phyloP scores from a whole-genome alignment of 2,113 vertebrate genomes.

The Megaleporinus macrocephalus region DNA sequence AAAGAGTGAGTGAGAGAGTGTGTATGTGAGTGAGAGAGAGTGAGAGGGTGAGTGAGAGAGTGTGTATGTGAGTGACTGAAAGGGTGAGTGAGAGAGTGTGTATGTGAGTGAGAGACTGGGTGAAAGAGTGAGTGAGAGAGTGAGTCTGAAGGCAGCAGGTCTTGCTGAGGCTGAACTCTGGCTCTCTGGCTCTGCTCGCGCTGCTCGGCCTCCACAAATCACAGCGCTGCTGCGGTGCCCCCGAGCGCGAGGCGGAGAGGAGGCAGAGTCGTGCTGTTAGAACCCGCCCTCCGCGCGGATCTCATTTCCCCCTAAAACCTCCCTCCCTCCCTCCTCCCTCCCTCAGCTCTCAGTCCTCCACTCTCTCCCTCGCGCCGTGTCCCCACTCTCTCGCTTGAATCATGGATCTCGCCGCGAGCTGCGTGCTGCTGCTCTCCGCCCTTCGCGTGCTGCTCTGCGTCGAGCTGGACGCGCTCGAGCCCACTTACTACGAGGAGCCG shows the following conservation, averaged over 20 bases:
- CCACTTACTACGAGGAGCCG: slow-evolving; percentile 46
- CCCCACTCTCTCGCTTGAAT: slow-evolving; percentile 16
- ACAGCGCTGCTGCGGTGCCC: background rate
- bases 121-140: too few species aligned
- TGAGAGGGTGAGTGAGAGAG: too few species aligned
- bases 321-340: slow-evolving; percentile 55
- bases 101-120: too few species aligned
- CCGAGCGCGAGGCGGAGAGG: slow-evolving; percentile 59
- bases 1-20: too few species aligned
- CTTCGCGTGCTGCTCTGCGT: slow-evolving; percentile 32
- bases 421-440: slow-evolving; percentile 50
- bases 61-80: too few species aligned
- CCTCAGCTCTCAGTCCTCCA: background rate
- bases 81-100: too few species aligned
- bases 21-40: too few species aligned
- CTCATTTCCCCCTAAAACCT: slow-evolving; percentile 74
- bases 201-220: too few species aligned
- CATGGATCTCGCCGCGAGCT: slow-evolving; percentile 54
- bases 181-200: too few species aligned
- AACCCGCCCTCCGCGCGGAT: slow-evolving; percentile 82
- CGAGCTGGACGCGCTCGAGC: slow-evolving; percentile 51
- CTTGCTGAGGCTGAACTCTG: too few species aligned
- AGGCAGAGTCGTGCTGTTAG: slow-evolving; percentile 71
- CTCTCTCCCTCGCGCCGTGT: slow-evolving; percentile 11
- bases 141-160: background rate